Conservation (phyloP, 2,888 invertebrate genomes). For the Tenthredo distinguenda region DNA sequence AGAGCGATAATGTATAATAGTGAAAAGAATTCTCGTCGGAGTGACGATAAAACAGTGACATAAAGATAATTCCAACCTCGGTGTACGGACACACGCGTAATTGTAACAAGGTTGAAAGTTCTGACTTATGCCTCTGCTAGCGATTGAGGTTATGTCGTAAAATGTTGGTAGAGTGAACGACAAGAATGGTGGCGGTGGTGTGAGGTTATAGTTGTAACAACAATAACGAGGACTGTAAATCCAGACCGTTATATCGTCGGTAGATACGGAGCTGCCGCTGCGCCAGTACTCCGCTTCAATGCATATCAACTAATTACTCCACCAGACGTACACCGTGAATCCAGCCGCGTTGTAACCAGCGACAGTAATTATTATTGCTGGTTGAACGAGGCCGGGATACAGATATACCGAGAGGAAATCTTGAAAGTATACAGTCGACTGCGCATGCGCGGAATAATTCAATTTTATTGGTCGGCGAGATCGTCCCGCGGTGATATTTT, state of each 20-base stretch:
- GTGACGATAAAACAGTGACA: not conserved
- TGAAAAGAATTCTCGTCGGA: not conserved
- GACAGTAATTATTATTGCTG: constrained; percentile 5
- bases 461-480: too few relatives aligned
- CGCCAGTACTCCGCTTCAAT: not conserved
- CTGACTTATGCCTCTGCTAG: not conserved
- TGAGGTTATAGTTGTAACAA: not conserved
- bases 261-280: not conserved
- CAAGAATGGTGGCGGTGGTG: not conserved
- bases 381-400: not conserved
- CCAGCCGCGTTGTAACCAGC: not conserved
- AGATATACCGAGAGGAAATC: not conserved
- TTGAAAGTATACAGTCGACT: too few relatives aligned
- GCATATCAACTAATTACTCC: constrained; percentile 27
- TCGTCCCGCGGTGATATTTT: too few relatives aligned
- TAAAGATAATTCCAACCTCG: not conserved
- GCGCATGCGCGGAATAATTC: too few relatives aligned
- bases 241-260: not conserved
- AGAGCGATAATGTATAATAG: not conserved
- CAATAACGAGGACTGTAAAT: constrained; percentile 6
- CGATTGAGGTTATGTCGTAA: constrained; percentile 15
- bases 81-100: too few relatives aligned
- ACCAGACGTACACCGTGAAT: not conserved
- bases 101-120: not conserved
- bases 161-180: not conserved